A percentile compares a stretch with the other conserved stretches of the same genome.
phyloP scores from a whole-genome alignment of 2,888 invertebrate species.

The Pyrocoelia pectoralis region DNA sequence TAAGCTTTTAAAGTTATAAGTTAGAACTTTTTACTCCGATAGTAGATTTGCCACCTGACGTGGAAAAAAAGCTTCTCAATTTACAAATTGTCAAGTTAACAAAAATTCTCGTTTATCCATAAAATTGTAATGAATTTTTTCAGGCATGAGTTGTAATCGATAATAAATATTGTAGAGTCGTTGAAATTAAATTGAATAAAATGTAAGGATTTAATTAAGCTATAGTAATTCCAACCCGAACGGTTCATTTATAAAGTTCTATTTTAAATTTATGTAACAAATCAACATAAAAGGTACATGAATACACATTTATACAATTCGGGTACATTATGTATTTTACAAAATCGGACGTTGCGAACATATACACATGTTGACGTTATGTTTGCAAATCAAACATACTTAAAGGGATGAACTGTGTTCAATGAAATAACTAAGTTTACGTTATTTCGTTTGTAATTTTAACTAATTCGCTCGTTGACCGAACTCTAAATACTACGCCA shows the following conservation, averaged over 20 bases:
- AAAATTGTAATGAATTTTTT: no score
- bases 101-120: no score
- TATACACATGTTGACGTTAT: background rate
- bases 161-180: background rate
- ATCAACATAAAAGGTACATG: background rate
- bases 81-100: no score
- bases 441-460: constrained; percentile 32
- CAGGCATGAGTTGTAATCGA: no score
- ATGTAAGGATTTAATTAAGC: background rate
- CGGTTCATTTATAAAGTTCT: background rate
- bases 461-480: constrained; percentile 25
- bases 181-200: background rate
- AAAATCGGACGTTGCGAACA: background rate
- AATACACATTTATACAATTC: constrained; percentile 8
- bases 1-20: no score
- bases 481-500: constrained; percentile 4
- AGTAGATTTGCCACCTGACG: no score
- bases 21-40: no score
- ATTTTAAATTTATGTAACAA: constrained; percentile 1
- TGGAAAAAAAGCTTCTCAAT: no score
- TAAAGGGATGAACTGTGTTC: constrained; percentile 27
- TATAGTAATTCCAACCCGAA: background rate
- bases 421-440: constrained; percentile 38
- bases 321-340: constrained; percentile 3
- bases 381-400: constrained; percentile 31